These are phyloP conservation scores for Petrolisthes cinctipes DNA, from an alignment of 2,888 invertebrate species.

Conservation along the genomic window DNA sequence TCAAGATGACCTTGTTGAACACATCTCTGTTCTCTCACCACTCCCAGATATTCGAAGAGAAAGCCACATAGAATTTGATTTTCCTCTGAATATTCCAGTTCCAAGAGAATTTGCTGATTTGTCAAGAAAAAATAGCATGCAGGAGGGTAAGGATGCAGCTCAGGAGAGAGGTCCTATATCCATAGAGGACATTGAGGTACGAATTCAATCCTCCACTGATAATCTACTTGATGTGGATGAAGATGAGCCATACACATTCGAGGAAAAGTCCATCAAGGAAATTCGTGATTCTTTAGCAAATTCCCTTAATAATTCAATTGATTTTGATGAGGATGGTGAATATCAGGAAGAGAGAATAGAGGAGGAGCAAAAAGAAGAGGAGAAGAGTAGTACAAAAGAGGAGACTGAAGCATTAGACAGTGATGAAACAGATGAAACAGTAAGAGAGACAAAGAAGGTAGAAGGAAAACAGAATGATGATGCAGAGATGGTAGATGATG, in stretches of 20 bases:
- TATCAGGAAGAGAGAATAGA: constrained; percentile 26
- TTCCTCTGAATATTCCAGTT: constrained; percentile 75
- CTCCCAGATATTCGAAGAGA: constrained; percentile 77
- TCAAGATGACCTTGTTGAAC: constrained; percentile 27
- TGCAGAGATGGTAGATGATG: constrained; percentile 29
- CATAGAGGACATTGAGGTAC: constrained; percentile 55
- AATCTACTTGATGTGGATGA: constrained; percentile 64
- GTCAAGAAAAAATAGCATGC: constrained; percentile 49
- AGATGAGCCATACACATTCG: constrained; percentile 63
- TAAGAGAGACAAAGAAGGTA: constrained; percentile 40
- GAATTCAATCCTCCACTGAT: constrained; percentile 63
- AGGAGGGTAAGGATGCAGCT: constrained; percentile 32
- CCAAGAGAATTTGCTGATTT: constrained; percentile 84
- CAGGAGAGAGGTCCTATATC: constrained; percentile 32
- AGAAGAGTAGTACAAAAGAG: constrained; percentile 15
- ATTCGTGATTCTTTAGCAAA: constrained; percentile 61
- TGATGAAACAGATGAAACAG: constrained; percentile 60
- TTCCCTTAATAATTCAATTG: constrained; percentile 59
- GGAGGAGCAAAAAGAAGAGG: constrained; percentile 19
- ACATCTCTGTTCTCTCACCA: constrained; percentile 73
- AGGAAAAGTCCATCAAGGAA: constrained; percentile 64
- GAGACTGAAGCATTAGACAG: constrained; percentile 56
- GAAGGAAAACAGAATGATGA: constrained; percentile 36
- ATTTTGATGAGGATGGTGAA: constrained; percentile 55
- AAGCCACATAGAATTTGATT: constrained; percentile 67